Base-by-base conservation (phyloP, 64 coral and sea anemone species). In the Actinia tenebrosa region DNA sequence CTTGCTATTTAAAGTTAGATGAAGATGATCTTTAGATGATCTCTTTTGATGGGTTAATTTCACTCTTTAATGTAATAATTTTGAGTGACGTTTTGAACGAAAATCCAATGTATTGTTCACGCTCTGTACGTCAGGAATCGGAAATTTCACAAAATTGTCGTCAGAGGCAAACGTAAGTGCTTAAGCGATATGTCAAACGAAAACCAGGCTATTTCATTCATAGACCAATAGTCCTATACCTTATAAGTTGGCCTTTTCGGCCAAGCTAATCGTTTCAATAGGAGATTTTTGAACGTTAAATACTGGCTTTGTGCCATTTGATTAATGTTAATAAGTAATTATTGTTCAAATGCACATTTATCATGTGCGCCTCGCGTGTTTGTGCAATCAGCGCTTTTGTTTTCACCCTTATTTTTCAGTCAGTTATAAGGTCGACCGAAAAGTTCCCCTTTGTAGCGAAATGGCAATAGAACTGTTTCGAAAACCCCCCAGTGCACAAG, bases 41-140 rank as follows among this genome's bases (percentile, higher is more conserved):
- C 69, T 37, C 1, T 42, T 75, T 42, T 26, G 26, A 75, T 75
- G 20, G 27, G 6, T 14, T 13, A 42, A 75, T 42, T 42, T 75
- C 26, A 75, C 10, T 42, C 69, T 75, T 72, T 3, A 72, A 27
- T 15, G 69, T 75, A 30, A 75, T 75, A 14, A 13, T 75, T 75
- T 75, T 75, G 69, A 75, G 69, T 75, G 69, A 75, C 69, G 42
- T 75, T 25, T 42, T 75, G 69, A 75, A 11, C 69, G 69, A 75
- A 75, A 75, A 75, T 26, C 25, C 1, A 42, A 13, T 2, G 69
- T 75, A 75, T 75, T 75, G 69, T 75, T 75, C 69, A 42, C 1
- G 69, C 10, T 15, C 5, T 30, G 69, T 13, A 42, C 69, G 69
- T 75, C 69, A 42, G 20, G 27, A 25, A 42, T 75, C 69, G 69